phyloP scores from a whole-genome alignment of 2,888 invertebrate genomes.

The Timema cristinae region DNA sequence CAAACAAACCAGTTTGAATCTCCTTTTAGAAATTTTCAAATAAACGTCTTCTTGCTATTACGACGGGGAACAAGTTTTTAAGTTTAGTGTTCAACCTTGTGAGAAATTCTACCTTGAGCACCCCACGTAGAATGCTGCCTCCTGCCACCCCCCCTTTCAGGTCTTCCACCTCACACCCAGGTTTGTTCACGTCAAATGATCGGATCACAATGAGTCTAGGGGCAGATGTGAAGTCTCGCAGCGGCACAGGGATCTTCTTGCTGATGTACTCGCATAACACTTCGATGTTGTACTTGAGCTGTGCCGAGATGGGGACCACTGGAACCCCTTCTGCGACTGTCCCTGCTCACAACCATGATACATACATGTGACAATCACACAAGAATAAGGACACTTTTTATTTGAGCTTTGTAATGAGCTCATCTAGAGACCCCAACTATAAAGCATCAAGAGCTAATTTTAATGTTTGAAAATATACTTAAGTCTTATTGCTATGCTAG shows the following conservation, averaged over 20 bases:
- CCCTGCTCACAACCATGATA: conserved; percentile 45
- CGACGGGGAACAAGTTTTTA: background rate
- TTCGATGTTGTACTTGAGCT: conserved; percentile 98
- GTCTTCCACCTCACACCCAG: conserved; percentile 97
- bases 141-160: conserved; percentile 99
- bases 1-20: too few relatives aligned
- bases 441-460: too few relatives aligned
- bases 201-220: conserved; percentile 93
- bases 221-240: conserved; percentile 90
- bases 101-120: conserved; percentile 60
- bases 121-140: conserved; percentile 94
- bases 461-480: too few relatives aligned
- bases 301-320: conserved; percentile 98
- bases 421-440: too few relatives aligned
- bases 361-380: too few relatives aligned
- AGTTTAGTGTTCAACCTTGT: background rate
- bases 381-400: too few relatives aligned
- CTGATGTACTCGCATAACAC: conserved; percentile 97
- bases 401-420: too few relatives aligned
- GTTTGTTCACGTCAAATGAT: conserved; percentile 99
- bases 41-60: too few relatives aligned
- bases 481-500: too few relatives aligned
- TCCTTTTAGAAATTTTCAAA: too few relatives aligned
- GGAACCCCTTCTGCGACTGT: conserved; percentile 99
- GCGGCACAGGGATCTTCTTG: conserved; percentile 96